Evolutionary conservation across 37 sponge, comb jelly and placozoan species (phyloP), one percentile per base, ranked within the genome.

Genomic region (Lycopodina hypogea): DNA sequence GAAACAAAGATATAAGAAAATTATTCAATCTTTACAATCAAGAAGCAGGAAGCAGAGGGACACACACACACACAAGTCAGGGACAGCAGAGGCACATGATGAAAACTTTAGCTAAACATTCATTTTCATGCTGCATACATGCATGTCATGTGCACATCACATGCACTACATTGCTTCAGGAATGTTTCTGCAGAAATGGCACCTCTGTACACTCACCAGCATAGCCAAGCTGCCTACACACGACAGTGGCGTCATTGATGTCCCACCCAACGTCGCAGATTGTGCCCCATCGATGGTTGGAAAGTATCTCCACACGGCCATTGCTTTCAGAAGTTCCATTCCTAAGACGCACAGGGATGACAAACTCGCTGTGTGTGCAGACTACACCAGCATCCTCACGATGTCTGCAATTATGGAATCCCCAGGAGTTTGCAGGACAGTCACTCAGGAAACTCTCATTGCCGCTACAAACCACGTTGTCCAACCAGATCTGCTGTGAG

Each of bases 211-310:
- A 37, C 71, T 41, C 58, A 80, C 80, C 80, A 42, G 29, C 1
- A 36, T 39, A 86, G 12, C 86, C 86, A 30, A 86, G 80, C 68
- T 86, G 80, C 33, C 86, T 71, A 45, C 86, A 86, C 24, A 79
- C 74, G 7, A 86, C 86, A 30, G 53, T 67, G 45, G 86, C 86
- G 1, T 66, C 74, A n/a, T 24, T 18, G 0, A 45, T 63, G 45
- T 48, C 41, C 63, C 71, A 86, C 24, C 68, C 42, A 23, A 38
- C 35, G 59, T 72, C 79, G 74, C 86, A 86, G 21, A 86, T 67
- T 26, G 80, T 78, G 32, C 80, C 68, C 86, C 86, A 86, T 6
- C n/a, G 34, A 0, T 60, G 42, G 21, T 71, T 42, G 22, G 36
- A 32, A 52, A 64, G 53, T 2, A 79, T 73, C 66, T 86, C 86